A percentile compares a stretch with the other conserved stretches of the same genome.
Conservation (phyloP, 2,797 vertebrate species). For the Girardinus metallicus region DNA sequence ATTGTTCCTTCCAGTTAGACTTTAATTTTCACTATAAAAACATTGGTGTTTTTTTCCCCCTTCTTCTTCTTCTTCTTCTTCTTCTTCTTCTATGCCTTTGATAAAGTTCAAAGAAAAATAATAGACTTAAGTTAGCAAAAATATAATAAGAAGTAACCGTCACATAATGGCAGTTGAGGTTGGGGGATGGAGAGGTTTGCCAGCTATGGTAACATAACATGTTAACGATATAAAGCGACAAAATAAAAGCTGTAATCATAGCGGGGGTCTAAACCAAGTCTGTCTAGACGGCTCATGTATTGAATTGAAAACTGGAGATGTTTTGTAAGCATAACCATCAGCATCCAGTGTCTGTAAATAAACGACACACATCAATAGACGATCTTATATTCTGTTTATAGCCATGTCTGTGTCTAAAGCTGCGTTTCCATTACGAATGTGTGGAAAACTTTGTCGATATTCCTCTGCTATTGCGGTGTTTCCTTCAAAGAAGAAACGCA, state of each 20-base stretch:
- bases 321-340: neutral
- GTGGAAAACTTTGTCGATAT: too few relatives aligned
- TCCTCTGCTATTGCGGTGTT: too few relatives aligned
- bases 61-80: neutral
- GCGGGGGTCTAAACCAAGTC: neutral
- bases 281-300: slow-evolving; percentile 5
- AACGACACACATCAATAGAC: slow-evolving; percentile 19
- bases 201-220: neutral
- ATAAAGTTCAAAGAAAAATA: neutral
- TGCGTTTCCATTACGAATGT: too few relatives aligned
- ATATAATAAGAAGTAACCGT: neutral
- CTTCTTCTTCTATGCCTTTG: neutral
- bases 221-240: neutral
- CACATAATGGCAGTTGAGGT: too few relatives aligned
- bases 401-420: neutral
- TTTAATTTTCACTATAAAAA: slow-evolving; percentile 10
- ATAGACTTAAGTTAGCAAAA: neutral
- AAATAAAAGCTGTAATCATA: neutral
- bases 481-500: too few relatives aligned
- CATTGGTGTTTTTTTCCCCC: neutral
- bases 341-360: slow-evolving; percentile 14
- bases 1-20: slow-evolving; percentile 4
- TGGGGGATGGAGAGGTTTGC: neutral
- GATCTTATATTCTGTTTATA: neutral
- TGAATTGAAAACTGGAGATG: slow-evolving; percentile 17